Evolutionary conservation across 2,113 vertebrate species (phyloP).

Genomic region (Rutilus rutilus): DNA sequence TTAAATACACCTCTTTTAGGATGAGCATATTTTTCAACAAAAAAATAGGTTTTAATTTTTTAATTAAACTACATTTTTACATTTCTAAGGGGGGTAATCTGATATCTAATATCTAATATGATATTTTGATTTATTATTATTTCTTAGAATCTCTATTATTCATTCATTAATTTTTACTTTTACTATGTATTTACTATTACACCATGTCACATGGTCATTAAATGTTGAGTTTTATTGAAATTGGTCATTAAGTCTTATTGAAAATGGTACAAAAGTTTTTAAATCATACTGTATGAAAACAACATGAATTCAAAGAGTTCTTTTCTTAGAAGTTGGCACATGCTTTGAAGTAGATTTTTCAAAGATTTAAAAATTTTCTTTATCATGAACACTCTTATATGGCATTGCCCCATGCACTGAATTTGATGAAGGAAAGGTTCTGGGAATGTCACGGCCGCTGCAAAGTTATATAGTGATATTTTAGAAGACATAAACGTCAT

Average conservation of each 20-base stretch:
- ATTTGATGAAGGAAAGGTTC: not conserved
- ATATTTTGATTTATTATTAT: not conserved
- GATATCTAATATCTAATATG: too few species aligned
- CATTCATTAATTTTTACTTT: too few species aligned
- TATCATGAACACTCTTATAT: not conserved
- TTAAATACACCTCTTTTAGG: not conserved
- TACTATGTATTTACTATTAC: too few species aligned
- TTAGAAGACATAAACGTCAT: constrained; percentile 9
- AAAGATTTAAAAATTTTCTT: not conserved
- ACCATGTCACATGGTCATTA: too few species aligned
- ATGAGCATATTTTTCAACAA: not conserved
- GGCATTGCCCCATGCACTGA: not conserved
- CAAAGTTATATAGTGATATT: not conserved
- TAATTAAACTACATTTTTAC: not conserved
- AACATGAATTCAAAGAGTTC: not conserved
- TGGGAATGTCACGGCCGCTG: not conserved
- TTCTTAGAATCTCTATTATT: not conserved
- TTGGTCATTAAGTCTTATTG: too few species aligned
- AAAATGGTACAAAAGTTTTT: not conserved
- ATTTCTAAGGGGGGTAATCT: not conserved
- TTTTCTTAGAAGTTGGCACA: not conserved
- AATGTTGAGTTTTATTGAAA: too few species aligned
- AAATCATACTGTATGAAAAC: not conserved
- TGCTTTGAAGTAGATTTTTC: not conserved
- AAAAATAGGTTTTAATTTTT: not conserved